Conservation (phyloP, 2,888 invertebrate species). For the Dicycla oo region DNA sequence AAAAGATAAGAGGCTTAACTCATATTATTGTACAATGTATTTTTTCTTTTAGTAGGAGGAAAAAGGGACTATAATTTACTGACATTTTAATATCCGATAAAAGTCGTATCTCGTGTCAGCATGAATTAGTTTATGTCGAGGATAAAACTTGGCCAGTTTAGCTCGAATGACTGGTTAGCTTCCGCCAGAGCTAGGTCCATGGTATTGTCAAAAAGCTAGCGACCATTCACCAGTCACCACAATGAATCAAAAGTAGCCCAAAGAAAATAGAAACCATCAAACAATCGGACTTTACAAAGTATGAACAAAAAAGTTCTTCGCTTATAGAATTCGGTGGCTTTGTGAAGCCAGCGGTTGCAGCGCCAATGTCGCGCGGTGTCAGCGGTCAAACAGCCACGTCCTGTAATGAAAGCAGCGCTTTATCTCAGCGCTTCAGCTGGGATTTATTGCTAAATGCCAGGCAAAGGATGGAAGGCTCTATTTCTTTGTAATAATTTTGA, state of each 20-base stretch:
- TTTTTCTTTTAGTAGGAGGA: neutral
- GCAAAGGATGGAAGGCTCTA: conserved; percentile 4
- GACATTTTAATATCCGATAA: neutral
- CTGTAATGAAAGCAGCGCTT: conserved; percentile 65
- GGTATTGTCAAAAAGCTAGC: neutral
- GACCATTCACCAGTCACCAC: neutral
- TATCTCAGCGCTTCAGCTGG: conserved; percentile 71
- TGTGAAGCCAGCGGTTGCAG: conserved; percentile 32
- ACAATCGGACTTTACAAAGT: conserved; percentile 11
- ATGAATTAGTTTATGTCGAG: too few relatives aligned
- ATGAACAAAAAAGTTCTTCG: conserved; percentile 29
- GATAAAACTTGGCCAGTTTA: too few relatives aligned
- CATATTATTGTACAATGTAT: neutral
- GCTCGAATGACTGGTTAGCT: too few relatives aligned
- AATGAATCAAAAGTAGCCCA: neutral
- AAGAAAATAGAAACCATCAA: conserved; percentile 13
- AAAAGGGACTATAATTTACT: neutral
- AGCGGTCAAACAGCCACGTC: conserved; percentile 52
- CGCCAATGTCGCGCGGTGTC: conserved; percentile 13
- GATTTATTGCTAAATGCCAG: conserved; percentile 67
- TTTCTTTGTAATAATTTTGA: conserved; percentile 25
- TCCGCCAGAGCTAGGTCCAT: too few relatives aligned
- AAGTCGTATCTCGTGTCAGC: neutral
- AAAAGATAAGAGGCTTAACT: neutral
- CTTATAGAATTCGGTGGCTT: conserved; percentile 38